Percentiles rank a stretch among this genome's conserved stretches.
phyloP scores from a whole-genome alignment of 2,797 vertebrate genomes.

The Trichosurus vulpecula region DNA sequence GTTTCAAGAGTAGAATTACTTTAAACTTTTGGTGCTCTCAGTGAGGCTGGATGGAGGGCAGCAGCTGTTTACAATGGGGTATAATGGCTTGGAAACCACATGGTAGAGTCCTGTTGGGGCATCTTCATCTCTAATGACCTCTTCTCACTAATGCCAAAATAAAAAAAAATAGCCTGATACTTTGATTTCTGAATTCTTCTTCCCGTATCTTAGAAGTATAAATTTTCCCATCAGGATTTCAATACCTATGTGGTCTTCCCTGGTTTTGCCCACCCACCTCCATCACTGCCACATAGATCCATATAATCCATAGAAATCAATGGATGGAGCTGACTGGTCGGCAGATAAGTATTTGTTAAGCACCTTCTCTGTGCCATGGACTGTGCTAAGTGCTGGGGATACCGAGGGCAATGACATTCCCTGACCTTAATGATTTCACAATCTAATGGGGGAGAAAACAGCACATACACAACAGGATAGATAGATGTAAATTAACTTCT shows the following conservation, averaged over 20 bases:
- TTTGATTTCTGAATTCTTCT: background rate
- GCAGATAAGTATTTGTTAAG: background rate
- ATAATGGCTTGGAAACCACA: background rate
- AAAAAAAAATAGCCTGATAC: background rate
- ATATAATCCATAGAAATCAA: background rate
- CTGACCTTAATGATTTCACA: background rate
- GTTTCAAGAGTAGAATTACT: background rate
- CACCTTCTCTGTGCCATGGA: background rate
- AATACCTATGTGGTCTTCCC: background rate
- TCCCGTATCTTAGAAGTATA: constrained; percentile 4
- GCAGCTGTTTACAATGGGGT: background rate
- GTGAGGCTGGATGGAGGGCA: background rate
- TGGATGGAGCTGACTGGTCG: background rate
- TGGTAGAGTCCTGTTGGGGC: background rate
- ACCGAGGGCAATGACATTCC: background rate
- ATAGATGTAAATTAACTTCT: background rate
- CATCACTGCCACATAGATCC: background rate
- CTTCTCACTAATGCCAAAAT: background rate
- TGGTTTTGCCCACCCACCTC: background rate
- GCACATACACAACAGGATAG: background rate
- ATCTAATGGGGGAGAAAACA: background rate
- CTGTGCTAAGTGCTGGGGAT: background rate
- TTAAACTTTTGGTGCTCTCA: background rate
- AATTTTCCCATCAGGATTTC: background rate
- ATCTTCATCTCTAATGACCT: background rate